Evolutionary conservation across 2,888 invertebrate species (phyloP), one percentile per base, ranked within the genome.

Genomic region (Ectemnius continuus): DNA sequence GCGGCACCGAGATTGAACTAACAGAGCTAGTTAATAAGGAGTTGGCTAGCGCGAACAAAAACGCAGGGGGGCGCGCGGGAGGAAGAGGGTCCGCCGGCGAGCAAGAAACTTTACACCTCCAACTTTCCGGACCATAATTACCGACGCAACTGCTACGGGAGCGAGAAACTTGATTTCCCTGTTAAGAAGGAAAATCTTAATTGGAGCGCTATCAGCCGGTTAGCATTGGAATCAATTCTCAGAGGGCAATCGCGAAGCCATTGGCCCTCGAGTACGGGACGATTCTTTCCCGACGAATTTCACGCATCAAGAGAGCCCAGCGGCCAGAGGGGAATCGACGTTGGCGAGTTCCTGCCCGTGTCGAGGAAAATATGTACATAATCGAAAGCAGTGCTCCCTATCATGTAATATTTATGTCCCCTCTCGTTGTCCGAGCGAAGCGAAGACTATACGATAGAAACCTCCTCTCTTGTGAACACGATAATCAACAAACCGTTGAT

Each of bases 101-200:
- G 70, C 46, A 68, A 62, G 73, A 81, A 80, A 81, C 82, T 81
- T 75, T 68, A 71, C 78, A 65, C 65, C 57, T 52, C 70, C 66
- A 81, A 80, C 69, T 80, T 81, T 69, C 71, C 36, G 65, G 70
- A 71, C 69, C 79, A 71, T 81, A 81, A 76, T 80, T 81, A 36
- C 71, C 60, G 65, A 75, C 79, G 70, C 68, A 73, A 73, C 69
- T 67, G 70, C 63, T 61, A 71, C 79, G 69, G 58, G 65, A 57
- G 64, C 5, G 5, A 36, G 36, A 68, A 74, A 81, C 79, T 81
- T 79, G 64, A 76, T 81, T 81, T 63, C 59, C 60, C 69, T 70
- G 78, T 70, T 63, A 76, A 48, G 59, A 59, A 59, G 56, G 66
- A 64, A 75, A 81, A 70, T 75, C 69, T 73, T 73, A 75, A 81